phyloP scores from a whole-genome alignment of 2,113 vertebrate genomes.

The Elephas maximus region DNA sequence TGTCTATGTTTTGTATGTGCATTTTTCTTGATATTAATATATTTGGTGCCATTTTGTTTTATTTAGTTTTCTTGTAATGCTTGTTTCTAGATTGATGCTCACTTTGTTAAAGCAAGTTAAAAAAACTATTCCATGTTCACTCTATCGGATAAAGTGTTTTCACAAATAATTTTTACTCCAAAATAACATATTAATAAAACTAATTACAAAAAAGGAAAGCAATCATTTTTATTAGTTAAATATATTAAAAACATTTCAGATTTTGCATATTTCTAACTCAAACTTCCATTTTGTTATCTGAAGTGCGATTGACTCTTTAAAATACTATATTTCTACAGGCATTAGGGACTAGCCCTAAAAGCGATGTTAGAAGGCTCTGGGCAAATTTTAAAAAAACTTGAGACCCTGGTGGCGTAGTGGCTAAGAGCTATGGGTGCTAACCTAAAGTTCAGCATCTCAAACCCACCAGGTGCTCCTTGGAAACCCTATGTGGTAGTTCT shows the following conservation, averaged over 20 bases:
- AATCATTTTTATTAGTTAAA: constrained; percentile 21
- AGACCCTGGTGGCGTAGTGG: no score
- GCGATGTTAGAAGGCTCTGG: neutral
- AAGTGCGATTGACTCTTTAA: neutral
- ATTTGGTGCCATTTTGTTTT: neutral
- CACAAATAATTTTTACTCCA: neutral
- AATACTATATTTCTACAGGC: neutral
- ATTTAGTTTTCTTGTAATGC: neutral
- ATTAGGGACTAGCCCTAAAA: neutral
- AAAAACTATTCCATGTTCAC: neutral
- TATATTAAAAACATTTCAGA: neutral
- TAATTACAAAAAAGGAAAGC: neutral
- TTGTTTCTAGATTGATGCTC: neutral
- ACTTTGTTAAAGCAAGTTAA: neutral
- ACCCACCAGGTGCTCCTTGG: no score
- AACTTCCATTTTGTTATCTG: constrained; percentile 22
- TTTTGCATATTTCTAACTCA: constrained; percentile 54
- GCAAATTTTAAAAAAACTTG: neutral
- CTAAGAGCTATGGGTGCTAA: no score
- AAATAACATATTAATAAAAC: neutral
- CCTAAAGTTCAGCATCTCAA: no score
- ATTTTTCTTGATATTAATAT: neutral
- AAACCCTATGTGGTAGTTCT: no score
- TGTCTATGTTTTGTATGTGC: neutral
- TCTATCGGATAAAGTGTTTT: neutral